Conservation (phyloP, 2,113 vertebrate genomes). For the Megaleporinus macrocephalus region DNA sequence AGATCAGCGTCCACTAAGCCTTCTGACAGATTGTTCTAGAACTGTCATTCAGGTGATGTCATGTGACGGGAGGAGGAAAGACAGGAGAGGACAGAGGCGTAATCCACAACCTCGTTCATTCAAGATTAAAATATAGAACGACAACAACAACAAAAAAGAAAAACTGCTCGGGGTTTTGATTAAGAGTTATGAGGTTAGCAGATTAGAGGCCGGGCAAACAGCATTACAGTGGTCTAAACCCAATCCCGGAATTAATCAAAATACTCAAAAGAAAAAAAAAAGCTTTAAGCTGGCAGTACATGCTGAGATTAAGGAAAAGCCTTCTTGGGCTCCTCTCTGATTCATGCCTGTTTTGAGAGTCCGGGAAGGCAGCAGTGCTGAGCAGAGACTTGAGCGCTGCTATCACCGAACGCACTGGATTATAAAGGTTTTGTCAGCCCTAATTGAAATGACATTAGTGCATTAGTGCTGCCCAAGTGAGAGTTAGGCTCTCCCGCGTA, state of each 20-base stretch:
- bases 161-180: conserved; percentile 72
- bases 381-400: not conserved
- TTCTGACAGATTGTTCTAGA: conserved; percentile 10
- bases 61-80: not conserved
- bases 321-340: conserved; percentile 57
- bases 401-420: not conserved
- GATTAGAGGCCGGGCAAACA: conserved; percentile 72
- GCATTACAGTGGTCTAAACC: conserved; percentile 69
- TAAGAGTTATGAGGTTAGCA: conserved; percentile 75
- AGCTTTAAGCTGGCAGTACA: conserved; percentile 69
- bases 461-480: too few species aligned
- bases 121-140: conserved; percentile 70
- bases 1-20: not conserved
- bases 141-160: conserved; percentile 55
- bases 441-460: too few species aligned
- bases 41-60: conserved; percentile 16
- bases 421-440: too few species aligned
- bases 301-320: conserved; percentile 70
- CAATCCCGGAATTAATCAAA: conserved; percentile 80
- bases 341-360: conserved; percentile 44
- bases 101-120: conserved; percentile 73
- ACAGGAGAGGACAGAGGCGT: conserved; percentile 51
- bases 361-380: conserved; percentile 8
- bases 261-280: conserved; percentile 71
- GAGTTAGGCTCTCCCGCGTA: too few species aligned